Conservation (phyloP, 2,113 vertebrate species). For the Acinonyx jubatus region DNA sequence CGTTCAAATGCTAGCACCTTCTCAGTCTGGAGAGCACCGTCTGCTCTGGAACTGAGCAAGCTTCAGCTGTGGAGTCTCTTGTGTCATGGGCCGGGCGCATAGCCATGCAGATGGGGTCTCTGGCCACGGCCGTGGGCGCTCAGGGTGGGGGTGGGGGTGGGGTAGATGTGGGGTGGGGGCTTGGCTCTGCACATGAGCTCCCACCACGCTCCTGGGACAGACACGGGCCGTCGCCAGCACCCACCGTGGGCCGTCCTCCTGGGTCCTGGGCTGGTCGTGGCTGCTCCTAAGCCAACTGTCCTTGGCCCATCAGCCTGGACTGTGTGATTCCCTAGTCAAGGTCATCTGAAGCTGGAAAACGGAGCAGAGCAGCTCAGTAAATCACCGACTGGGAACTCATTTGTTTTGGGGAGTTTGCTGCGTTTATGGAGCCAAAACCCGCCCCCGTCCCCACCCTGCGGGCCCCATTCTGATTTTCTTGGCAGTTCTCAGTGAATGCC, state of each 20-base stretch:
- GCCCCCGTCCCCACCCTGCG: fast-evolving
- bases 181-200: not conserved
- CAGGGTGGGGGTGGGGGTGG: not conserved
- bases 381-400: not conserved
- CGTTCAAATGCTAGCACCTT: not conserved
- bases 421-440: not conserved
- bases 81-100: not conserved
- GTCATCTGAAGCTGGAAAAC: not conserved
- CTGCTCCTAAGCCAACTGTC: not conserved
- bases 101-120: not conserved
- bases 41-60: not conserved
- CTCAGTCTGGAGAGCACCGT: not conserved
- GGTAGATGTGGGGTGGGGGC: not conserved
- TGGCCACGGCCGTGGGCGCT: not conserved
- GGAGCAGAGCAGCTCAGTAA: not conserved
- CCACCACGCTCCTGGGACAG: not conserved
- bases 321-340: fast-evolving
- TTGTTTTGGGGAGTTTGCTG: not conserved
- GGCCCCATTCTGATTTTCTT: not conserved
- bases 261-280: not conserved
- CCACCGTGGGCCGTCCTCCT: not conserved
- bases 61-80: not conserved
- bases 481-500: not conserved
- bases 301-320: not conserved
- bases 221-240: not conserved